Percentiles rank a stretch among this genome's conserved stretches.
phyloP scores from a whole-genome alignment of 2,113 vertebrate species.

The Salvator merianae region DNA sequence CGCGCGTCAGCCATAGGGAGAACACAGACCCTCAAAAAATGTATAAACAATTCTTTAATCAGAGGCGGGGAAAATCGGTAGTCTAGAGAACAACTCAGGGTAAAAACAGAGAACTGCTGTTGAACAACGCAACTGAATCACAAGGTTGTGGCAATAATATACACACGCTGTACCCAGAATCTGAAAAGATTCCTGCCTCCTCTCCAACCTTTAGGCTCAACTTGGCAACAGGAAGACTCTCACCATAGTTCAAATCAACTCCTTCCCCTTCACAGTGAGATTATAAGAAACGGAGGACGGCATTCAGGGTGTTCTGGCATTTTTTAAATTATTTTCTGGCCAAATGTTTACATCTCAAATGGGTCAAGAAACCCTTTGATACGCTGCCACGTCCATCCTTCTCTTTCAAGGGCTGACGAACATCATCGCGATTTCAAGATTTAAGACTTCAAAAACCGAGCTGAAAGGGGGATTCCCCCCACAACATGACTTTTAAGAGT shows the following conservation, averaged over 20 bases:
- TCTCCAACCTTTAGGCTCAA: not conserved
- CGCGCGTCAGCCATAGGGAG: constrained; percentile 64
- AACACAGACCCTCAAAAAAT: constrained; percentile 69
- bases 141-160: constrained; percentile 59
- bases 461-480: constrained; percentile 50
- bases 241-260: not conserved
- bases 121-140: constrained; percentile 65
- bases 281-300: constrained; percentile 50
- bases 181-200: not conserved
- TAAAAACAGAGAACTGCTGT: constrained; percentile 61
- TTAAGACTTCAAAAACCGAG: constrained; percentile 11
- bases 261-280: not conserved
- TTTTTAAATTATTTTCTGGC: constrained; percentile 17
- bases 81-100: constrained; percentile 69
- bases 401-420: not conserved
- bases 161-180: constrained; percentile 49
- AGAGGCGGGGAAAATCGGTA: constrained; percentile 69
- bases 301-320: not conserved
- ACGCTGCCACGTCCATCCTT: constrained; percentile 24
- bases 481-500: constrained; percentile 44
- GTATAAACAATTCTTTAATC: constrained; percentile 82
- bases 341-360: constrained; percentile 5
- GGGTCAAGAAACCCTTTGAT: constrained; percentile 53
- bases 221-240: not conserved
- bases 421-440: constrained; percentile 31